Percentiles rank a stretch among this genome's conserved stretches.
phyloP scores from a whole-genome alignment of 2,797 vertebrate genomes.

The Tokudaia tokunoshimensis region DNA sequence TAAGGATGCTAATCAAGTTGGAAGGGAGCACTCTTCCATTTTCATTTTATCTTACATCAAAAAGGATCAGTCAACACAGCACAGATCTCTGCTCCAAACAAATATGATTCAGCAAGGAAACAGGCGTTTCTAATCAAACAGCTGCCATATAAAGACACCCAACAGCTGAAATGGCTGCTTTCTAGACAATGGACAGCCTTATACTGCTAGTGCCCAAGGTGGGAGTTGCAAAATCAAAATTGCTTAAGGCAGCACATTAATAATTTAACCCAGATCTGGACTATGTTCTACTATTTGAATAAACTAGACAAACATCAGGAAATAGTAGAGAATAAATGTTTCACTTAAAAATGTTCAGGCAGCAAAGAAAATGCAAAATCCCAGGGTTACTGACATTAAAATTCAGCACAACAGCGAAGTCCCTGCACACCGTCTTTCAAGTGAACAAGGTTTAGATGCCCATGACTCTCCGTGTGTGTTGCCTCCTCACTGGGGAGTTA shows the following conservation, averaged over 20 bases:
- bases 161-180: background rate
- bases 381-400: conserved; percentile 52
- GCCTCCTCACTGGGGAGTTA: conserved; percentile 22
- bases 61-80: background rate
- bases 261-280: background rate
- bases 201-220: background rate
- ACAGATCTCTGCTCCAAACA: conserved; percentile 1
- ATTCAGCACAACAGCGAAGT: conserved; percentile 37
- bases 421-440: background rate
- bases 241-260: conserved; percentile 8
- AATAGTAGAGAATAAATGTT: conserved; percentile 48
- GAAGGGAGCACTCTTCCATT: background rate
- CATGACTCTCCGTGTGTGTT: background rate
- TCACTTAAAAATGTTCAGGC: conserved; percentile 55
- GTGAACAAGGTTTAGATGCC: conserved; percentile 47
- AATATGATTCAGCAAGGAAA: conserved; percentile 24
- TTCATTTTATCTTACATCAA: background rate
- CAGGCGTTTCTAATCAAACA: background rate
- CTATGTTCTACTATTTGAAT: background rate
- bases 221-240: background rate
- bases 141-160: conserved; percentile 34
- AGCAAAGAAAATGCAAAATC: conserved; percentile 59
- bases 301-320: conserved; percentile 50
- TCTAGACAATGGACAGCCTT: conserved; percentile 3
- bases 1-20: conserved; percentile 5